Evolutionary conservation across 2,888 invertebrate genomes (phyloP).

Genomic region (Ypsolopha scabrella): DNA sequence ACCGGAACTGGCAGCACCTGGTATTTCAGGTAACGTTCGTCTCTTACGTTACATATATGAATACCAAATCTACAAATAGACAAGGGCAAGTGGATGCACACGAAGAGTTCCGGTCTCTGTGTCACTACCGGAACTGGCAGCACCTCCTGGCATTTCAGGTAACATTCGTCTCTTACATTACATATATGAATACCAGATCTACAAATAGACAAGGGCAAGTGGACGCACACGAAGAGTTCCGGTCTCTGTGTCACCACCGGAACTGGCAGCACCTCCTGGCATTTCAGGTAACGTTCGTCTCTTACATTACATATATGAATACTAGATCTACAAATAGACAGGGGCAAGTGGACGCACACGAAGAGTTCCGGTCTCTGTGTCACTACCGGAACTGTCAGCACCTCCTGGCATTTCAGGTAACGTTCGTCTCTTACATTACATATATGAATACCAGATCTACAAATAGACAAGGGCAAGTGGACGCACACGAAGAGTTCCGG

Average conservation of each 20-base stretch:
- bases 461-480: constrained; percentile 79
- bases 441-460: no score
- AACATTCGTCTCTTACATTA: constrained; percentile 6
- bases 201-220: constrained; percentile 78
- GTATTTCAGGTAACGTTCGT: constrained; percentile 89
- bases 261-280: constrained; percentile 99
- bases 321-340: constrained; percentile 84
- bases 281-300: constrained; percentile 72
- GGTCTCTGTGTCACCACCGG: constrained; percentile 97
- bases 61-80: constrained; percentile 87
- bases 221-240: constrained; percentile 93
- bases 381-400: constrained; percentile 97
- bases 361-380: constrained; percentile 97
- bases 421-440: background rate
- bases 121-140: constrained; percentile 98
- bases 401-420: constrained; percentile 94
- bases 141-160: constrained; percentile 96
- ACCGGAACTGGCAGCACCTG: constrained; percentile 99
- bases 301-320: no score
- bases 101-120: constrained; percentile 97
- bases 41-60: constrained; percentile 90
- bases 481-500: constrained; percentile 97
- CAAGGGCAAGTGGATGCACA: constrained; percentile 81
- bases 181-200: no score
- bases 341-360: constrained; percentile 82